phyloP scores from a whole-genome alignment of 2,888 invertebrate species.

The Anorthoa munda region DNA sequence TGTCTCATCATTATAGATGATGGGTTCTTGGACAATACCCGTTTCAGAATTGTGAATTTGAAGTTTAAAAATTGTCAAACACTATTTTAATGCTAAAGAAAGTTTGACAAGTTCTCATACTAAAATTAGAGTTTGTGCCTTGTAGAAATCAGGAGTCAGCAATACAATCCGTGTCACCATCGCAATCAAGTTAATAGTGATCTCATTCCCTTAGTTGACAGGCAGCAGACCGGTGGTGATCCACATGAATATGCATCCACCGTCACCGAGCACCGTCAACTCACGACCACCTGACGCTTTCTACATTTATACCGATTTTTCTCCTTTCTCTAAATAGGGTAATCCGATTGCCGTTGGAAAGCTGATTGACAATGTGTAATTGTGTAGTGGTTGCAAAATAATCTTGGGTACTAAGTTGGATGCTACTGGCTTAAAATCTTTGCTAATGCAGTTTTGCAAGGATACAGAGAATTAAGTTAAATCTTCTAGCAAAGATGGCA shows the following conservation, averaged over 20 bases:
- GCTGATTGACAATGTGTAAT: slow-evolving; percentile 33
- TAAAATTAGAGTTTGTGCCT: too few relatives aligned
- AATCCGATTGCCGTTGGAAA: slow-evolving; percentile 50
- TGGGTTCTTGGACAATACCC: too few relatives aligned
- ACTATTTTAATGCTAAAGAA: too few relatives aligned
- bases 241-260: slow-evolving; percentile 60
- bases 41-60: too few relatives aligned
- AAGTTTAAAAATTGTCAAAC: too few relatives aligned
- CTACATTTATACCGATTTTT: slow-evolving; percentile 60
- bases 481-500: too few relatives aligned
- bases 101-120: not conserved
- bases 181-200: slow-evolving; percentile 56
- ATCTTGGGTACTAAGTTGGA: not conserved
- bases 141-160: not conserved
- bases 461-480: too few relatives aligned
- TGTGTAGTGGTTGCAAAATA: not conserved
- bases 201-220: slow-evolving; percentile 61
- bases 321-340: slow-evolving; percentile 65
- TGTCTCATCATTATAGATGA: too few relatives aligned
- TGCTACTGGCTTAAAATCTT: not conserved
- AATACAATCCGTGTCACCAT: slow-evolving; percentile 44
- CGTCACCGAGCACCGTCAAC: slow-evolving; percentile 25
- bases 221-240: slow-evolving; percentile 38
- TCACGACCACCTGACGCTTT: slow-evolving; percentile 65
- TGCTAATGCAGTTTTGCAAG: not conserved